Evolutionary conservation across 2,888 invertebrate species (phyloP).

Genomic region (Callyntrura sp.): DNA sequence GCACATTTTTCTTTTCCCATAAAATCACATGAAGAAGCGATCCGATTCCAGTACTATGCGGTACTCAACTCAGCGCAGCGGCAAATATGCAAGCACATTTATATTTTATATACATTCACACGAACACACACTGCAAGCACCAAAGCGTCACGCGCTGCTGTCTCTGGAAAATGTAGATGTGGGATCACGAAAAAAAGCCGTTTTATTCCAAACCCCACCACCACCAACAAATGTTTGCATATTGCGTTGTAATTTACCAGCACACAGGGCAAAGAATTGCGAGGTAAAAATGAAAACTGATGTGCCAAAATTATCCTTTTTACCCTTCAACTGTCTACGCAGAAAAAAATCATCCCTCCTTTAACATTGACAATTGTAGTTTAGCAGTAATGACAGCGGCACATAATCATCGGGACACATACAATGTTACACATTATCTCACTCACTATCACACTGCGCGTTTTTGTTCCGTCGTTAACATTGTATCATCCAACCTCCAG

Average conservation of each 20-base stretch:
- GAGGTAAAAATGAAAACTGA: background rate
- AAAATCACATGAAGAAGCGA: background rate
- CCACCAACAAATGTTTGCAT: constrained; percentile 2
- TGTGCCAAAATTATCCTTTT: constrained; percentile 2
- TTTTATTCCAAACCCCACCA: too few species aligned
- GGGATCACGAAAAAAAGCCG: background rate
- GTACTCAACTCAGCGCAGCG: background rate
- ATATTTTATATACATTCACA: background rate
- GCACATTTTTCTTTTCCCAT: background rate
- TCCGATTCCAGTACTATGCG: background rate
- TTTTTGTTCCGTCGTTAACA: background rate
- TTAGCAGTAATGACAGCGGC: constrained; percentile 37
- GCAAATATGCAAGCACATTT: background rate
- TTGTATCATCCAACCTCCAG: constrained; percentile 61
- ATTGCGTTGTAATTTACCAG: background rate
- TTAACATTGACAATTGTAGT: constrained; percentile 28
- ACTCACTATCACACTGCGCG: constrained; percentile 28
- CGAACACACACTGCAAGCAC: background rate
- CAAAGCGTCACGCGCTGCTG: background rate
- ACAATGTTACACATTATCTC: constrained; percentile 32
- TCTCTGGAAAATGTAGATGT: background rate
- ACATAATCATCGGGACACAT: constrained; percentile 38
- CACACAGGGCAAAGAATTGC: background rate
- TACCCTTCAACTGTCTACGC: constrained; percentile 3
- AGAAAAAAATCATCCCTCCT: background rate